A percentile compares a stretch with the other conserved stretches of the same genome.
Conservation (phyloP, 1,140 invertebrate genomes). For the Archivesica marissinica region DNA sequence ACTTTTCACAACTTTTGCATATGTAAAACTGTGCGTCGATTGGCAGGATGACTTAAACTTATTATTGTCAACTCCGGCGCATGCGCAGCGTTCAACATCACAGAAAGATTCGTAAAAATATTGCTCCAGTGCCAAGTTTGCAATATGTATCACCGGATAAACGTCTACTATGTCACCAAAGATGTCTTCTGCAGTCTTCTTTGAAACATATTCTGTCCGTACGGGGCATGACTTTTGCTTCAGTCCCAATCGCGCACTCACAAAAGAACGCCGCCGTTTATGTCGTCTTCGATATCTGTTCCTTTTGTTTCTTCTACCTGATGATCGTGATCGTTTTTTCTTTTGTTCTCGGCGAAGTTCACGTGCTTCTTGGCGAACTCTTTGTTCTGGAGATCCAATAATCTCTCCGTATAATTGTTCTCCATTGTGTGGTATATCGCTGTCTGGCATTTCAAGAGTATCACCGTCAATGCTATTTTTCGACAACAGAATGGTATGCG, state of each 20-base stretch:
- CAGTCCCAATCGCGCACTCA: neutral
- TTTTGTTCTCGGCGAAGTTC: too few relatives aligned
- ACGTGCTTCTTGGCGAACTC: too few relatives aligned
- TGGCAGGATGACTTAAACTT: constrained; percentile 36
- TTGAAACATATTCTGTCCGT: neutral
- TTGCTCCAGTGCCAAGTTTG: constrained; percentile 13
- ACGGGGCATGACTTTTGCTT: constrained; percentile 27
- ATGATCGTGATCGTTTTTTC: neutral
- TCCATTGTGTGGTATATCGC: too few relatives aligned
- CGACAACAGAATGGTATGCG: too few relatives aligned
- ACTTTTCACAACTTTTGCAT: constrained; percentile 38
- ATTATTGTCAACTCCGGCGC: constrained; percentile 20
- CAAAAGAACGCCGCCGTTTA: neutral
- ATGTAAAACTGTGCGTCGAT: constrained; percentile 38
- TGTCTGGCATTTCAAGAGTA: too few relatives aligned
- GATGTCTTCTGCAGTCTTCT: constrained; percentile 32
- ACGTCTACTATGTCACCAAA: constrained; percentile 38
- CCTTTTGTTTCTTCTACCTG: neutral
- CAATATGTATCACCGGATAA: constrained; percentile 28
- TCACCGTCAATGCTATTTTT: too few relatives aligned
- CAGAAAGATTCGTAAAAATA: constrained; percentile 55
- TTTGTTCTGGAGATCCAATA: too few relatives aligned
- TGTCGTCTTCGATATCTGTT: neutral
- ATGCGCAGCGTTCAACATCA: constrained; percentile 16
- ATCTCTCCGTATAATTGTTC: too few relatives aligned